Conservation (phyloP, 2,888 invertebrate species). For the Netelia inedita region DNA sequence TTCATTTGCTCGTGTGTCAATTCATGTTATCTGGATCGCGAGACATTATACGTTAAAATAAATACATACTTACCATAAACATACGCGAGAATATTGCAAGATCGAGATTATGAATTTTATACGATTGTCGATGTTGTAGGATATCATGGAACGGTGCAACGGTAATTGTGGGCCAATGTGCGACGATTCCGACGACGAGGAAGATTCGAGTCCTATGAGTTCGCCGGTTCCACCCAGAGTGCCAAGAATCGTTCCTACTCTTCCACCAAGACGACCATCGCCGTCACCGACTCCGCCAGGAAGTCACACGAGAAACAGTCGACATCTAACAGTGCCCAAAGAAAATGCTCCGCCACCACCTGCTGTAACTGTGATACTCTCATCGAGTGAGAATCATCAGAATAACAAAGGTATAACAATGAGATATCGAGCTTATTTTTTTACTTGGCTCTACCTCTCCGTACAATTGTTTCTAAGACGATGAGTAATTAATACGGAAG, state of each 20-base stretch:
- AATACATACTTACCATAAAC: constrained; percentile 1
- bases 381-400: constrained; percentile 79
- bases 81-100: not conserved
- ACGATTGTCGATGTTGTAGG: constrained; percentile 79
- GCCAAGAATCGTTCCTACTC: constrained; percentile 86
- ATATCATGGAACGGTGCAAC: constrained; percentile 83
- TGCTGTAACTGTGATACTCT: constrained; percentile 80
- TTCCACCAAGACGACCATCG: constrained; percentile 88
- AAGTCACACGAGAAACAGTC: constrained; percentile 79
- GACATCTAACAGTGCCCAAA: constrained; percentile 84
- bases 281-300: constrained; percentile 83
- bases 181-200: constrained; percentile 82
- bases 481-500: too few relatives aligned
- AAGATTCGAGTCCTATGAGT: constrained; percentile 82
- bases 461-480: not conserved
- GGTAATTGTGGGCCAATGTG: constrained; percentile 82
- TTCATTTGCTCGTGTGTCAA: constrained; percentile 1
- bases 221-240: constrained; percentile 81
- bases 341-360: constrained; percentile 85
- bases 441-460: not conserved
- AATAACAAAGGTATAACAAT: constrained; percentile 80
- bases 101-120: constrained; percentile 19
- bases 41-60: not conserved
- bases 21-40: not conserved
- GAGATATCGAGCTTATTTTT: constrained; percentile 3